Base-by-base conservation (phyloP, 2,113 vertebrate genomes). In the Pedionomus torquatus region DNA sequence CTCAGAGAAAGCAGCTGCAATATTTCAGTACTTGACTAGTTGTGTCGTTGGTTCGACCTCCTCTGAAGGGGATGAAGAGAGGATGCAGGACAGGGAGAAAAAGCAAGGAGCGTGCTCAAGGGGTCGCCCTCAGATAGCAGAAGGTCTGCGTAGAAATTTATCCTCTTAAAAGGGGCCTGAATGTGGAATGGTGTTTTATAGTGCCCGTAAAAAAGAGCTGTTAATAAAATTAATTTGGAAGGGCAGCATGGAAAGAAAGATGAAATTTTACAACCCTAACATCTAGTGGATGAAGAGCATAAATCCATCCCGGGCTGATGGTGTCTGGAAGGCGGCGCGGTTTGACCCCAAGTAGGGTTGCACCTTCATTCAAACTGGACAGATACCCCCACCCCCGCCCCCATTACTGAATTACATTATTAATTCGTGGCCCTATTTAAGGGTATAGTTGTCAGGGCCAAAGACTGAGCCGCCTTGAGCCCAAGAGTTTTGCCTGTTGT, bases 171-270 rank as follows among this genome's bases (percentile, higher is more conserved):
- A n/a, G 48, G 35, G 10, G 4, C 35, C 48, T 24, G 35, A 4
- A 54, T 31, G 44, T 35, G 64, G 70, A 43, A 31, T 7, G 7
- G 24, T 52, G 76, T 44, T 92, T 96, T 90, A 66, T 4, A 43
- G 74, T 60, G 44, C 23, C 52, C 1, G 0, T 93, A 68, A 94
- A 95, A 95, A 91, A 87, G 37, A 79, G 37, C 74, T 85, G 26
- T 72, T 95, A 93, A 65, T 85, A 46, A 79, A 91, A 93, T 95
- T 78, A 81, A 76, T 93, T 52, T 83, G 39, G 65, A 75, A 90
- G 64, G 41, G 41, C 74, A 82, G 65, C 61, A 28, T 0, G 1
- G 74, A 44, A 94, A 58, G 68, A 49, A 69, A 46, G 55, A 89
- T 31, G 65, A 51, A 76, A 57, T 89, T 89, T 96, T 96, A 81